phyloP scores from a whole-genome alignment of 1,140 invertebrate species.

The Drosophila repletoides region DNA sequence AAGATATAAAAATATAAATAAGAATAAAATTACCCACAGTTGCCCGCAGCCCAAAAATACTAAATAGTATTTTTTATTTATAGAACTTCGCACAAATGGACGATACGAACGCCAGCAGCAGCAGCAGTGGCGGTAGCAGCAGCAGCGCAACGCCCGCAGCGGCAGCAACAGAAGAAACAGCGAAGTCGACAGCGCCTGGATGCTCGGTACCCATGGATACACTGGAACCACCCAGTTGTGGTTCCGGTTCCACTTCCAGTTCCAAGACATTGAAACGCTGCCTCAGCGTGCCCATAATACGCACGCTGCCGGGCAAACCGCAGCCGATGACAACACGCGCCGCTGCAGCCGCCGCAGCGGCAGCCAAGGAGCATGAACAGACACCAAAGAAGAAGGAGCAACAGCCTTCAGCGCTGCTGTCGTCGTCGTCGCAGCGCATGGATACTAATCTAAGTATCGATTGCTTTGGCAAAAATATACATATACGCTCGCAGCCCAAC shows the following conservation, averaged over 20 bases:
- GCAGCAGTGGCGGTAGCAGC: constrained; percentile 3
- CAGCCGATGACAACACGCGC: constrained; percentile 77
- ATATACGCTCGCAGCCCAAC: constrained; percentile 71
- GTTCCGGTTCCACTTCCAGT: constrained; percentile 76
- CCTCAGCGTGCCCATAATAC: constrained; percentile 92
- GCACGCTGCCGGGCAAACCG: constrained; percentile 71
- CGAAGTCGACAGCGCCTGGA: not conserved
- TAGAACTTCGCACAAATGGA: constrained; percentile 52
- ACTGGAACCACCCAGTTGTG: constrained; percentile 45
- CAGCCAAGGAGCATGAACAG: constrained; percentile 61
- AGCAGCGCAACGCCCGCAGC: not conserved
- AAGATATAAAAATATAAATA: constrained; percentile 43
- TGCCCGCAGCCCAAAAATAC: constrained; percentile 16
- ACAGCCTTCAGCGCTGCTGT: not conserved
- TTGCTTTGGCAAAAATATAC: constrained; percentile 61
- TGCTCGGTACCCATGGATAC: constrained; percentile 55
- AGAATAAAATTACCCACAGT: not conserved
- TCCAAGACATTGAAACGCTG: constrained; percentile 88
- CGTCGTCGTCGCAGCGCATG: not conserved
- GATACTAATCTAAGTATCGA: constrained; percentile 41
- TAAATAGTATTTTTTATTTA: constrained; percentile 41
- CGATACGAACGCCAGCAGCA: constrained; percentile 50
- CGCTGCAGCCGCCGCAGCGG: constrained; percentile 81
- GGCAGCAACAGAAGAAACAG: constrained; percentile 15
- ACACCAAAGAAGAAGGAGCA: constrained; percentile 59